phyloP scores from a whole-genome alignment of 2,888 invertebrate species.

The Epinotia ramella region DNA sequence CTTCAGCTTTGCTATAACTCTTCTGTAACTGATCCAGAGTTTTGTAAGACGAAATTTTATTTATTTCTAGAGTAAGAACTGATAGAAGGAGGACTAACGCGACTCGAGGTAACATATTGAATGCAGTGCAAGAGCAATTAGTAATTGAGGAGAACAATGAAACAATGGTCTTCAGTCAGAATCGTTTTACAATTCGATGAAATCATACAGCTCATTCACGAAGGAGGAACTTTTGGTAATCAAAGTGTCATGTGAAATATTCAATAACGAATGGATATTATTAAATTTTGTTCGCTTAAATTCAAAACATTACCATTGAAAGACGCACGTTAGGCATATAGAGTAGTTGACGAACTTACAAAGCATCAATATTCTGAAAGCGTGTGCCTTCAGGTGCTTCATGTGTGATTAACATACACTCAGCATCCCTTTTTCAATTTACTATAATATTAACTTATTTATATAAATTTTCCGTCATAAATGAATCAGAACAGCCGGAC shows the following conservation, averaged over 20 bases:
- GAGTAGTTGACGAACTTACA: too few relatives aligned
- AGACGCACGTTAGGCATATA: too few relatives aligned
- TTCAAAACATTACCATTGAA: too few relatives aligned
- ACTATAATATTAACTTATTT: too few relatives aligned
- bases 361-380: too few relatives aligned
- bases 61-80: slow-evolving; percentile 55
- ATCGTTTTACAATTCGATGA: slow-evolving; percentile 28
- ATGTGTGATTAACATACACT: too few relatives aligned
- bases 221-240: background rate
- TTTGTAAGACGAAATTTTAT: slow-evolving; percentile 61
- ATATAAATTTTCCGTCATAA: too few relatives aligned
- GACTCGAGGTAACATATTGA: slow-evolving; percentile 57
- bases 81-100: slow-evolving; percentile 49
- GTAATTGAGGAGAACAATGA: slow-evolving; percentile 25
- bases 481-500: too few relatives aligned
- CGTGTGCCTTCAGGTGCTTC: too few relatives aligned
- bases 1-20: slow-evolving; percentile 57
- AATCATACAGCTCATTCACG: background rate
- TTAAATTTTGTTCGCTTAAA: background rate
- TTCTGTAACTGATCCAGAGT: slow-evolving; percentile 59
- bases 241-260: background rate
- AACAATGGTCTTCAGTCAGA: slow-evolving; percentile 12
- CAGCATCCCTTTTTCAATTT: too few relatives aligned
- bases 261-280: background rate
- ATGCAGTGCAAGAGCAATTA: slow-evolving; percentile 4